A percentile compares a stretch with the other conserved stretches of the same genome.
phyloP scores from a whole-genome alignment of 2,113 vertebrate genomes.

The Leptocoma aspasia region DNA sequence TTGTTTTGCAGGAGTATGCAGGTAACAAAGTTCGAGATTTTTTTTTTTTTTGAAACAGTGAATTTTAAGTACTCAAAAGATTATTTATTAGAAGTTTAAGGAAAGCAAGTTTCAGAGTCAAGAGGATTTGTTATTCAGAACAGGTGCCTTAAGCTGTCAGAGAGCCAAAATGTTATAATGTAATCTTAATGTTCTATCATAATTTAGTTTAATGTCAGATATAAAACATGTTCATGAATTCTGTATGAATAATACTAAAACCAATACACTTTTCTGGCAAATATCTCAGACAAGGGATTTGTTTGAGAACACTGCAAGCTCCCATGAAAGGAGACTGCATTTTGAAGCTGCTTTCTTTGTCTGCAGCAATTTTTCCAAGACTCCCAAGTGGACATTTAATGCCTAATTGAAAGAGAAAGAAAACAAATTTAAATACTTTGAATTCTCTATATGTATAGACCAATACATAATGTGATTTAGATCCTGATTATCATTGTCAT shows the following conservation, averaged over 20 bases:
- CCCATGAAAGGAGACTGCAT: neutral
- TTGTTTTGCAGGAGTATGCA: neutral
- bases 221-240: neutral
- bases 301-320: neutral
- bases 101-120: neutral
- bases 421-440: neutral
- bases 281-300: neutral
- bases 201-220: neutral
- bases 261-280: neutral
- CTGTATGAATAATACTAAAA: neutral
- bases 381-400: neutral
- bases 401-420: neutral
- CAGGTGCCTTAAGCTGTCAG: neutral
- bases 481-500: neutral
- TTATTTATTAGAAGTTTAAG: neutral
- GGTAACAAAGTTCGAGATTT: neutral
- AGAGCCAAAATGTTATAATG: neutral
- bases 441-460: neutral
- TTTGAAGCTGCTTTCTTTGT: neutral
- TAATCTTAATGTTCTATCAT: neutral
- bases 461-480: neutral
- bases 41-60: neutral
- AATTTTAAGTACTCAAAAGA: neutral
- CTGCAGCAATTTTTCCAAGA: neutral
- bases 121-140: neutral